Evolutionary conservation across 2,113 vertebrate genomes (phyloP), one percentile per base, ranked within the genome.

Genomic region (Dicerorhinus sumatrensis): DNA sequence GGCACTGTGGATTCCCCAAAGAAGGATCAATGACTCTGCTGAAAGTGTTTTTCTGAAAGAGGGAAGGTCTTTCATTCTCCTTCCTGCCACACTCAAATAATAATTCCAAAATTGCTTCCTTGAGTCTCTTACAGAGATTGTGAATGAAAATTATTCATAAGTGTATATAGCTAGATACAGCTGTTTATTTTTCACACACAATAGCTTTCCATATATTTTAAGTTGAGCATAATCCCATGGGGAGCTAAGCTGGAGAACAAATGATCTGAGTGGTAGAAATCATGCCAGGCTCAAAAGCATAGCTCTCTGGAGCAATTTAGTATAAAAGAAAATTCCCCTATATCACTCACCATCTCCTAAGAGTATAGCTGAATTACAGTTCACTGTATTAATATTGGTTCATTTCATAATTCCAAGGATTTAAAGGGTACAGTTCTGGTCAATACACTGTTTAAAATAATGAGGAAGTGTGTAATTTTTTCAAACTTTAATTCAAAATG

Each of bases 401-500:
- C 20, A 75, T 88, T 95, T 90, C 16, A 65, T 60, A 90, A 94
- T 39, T 17, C 69, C 46, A 46, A 92, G 33, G 67, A 21, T 85
- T 36, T 81, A 27, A 60, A 88, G 16, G 23, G 29, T 39, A n/a
- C 2, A 84, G 23, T 80, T 95, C 63, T 92, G 51, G 77, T 42
- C 79, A 89, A 29, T 48, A 86, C 42, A 83, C 69, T 79, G 25
- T 65, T 95, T 63, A 84, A 82, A 39, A 79, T 95, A 76, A 92
- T 60, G 20, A 81, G 13, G 7, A 67, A 42, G 8, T 87, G 1
- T 62, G 9, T 33, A 56, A n/a, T 67, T 76, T 83, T 94, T 86
- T 89, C 69, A 92, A 86, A 91, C 11, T 85, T 97, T 94, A 96
- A 73, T 77, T 88, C 51, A 94, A 94, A 91, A 90, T 89, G 7